Base-by-base conservation (phyloP, 2,888 invertebrate species). In the Dasysyrphus albostriatus region DNA sequence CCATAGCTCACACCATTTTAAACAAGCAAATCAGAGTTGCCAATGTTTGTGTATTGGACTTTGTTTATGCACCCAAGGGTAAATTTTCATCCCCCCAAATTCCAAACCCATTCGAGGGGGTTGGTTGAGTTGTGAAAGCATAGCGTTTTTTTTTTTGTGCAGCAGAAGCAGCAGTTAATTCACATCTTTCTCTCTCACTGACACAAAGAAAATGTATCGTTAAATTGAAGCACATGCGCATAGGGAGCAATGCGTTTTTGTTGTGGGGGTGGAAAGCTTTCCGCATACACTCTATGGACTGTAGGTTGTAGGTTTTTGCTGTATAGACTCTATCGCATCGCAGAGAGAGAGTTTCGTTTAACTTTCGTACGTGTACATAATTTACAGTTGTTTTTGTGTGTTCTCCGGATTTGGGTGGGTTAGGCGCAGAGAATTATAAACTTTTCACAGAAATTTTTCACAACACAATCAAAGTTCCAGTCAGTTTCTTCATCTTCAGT, bases 241-340 rank as follows among this genome's bases (percentile, higher is more conserved):
- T 19, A 63, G 19, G n/a, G 42, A 4, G 9, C 47, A 16, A 79
- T 83, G 83, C 75, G 78, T 78, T 87, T 83, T 72, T 72, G 65
- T 8, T 83, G 83, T 78, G 87, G 87, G 83, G 83, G 87, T 87
- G 87, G 78, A 87, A 87, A 87, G 87, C 87, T 87, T 79, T 87
- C 61, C 70, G 74, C 85, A 85, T 70, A 54, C 54, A 77, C 37
- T 58, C 44, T 56, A 0, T 37, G 7, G 9, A 37, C 42, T 42
- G 10, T 39, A 12, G 12, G 4, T 10, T 34, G 16, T 79, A 58
- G 44, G 19, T 65, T 49, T 56, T 24, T 44, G 14, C 16, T 6
- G n/a, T 6, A 24, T n/a, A 37, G 56, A 77, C 67, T 67, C 63
- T 58, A 75, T 58, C 63, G 70, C 78, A 69, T 63, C 32, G 44